Evolutionary conservation across 2,113 vertebrate genomes (phyloP).

Genomic region (Elephantulus edwardii): DNA sequence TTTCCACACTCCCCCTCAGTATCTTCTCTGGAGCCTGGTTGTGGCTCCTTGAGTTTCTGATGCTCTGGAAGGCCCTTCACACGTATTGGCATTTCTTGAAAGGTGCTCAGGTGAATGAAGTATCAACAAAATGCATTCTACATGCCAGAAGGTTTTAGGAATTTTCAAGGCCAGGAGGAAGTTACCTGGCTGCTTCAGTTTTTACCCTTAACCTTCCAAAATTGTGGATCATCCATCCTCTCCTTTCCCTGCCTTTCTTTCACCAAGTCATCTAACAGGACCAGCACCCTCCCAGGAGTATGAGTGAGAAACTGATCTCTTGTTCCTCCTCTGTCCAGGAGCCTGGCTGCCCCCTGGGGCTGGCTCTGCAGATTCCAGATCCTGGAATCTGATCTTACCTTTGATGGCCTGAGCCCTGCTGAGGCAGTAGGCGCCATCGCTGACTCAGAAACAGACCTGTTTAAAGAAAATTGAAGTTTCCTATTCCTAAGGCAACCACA

Average conservation of each 20-base stretch:
- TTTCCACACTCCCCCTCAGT: background rate
- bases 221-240: background rate
- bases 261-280: background rate
- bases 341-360: background rate
- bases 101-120: background rate
- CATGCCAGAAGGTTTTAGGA: background rate
- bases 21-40: background rate
- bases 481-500: background rate
- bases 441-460: accelerated
- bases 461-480: background rate
- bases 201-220: background rate
- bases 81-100: background rate
- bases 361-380: background rate
- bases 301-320: background rate
- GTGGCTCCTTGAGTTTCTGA: background rate
- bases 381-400: background rate
- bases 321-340: background rate
- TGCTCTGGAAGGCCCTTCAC: too few relatives aligned
- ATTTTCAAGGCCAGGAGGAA: background rate
- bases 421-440: background rate
- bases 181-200: background rate
- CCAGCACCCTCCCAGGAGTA: background rate
- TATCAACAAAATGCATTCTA: background rate
- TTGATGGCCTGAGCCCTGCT: background rate
- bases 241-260: background rate